Percentiles rank a stretch among this genome's conserved stretches.
phyloP scores from a whole-genome alignment of 2,797 vertebrate species.

The Typhlichthys eigenmanni region DNA sequence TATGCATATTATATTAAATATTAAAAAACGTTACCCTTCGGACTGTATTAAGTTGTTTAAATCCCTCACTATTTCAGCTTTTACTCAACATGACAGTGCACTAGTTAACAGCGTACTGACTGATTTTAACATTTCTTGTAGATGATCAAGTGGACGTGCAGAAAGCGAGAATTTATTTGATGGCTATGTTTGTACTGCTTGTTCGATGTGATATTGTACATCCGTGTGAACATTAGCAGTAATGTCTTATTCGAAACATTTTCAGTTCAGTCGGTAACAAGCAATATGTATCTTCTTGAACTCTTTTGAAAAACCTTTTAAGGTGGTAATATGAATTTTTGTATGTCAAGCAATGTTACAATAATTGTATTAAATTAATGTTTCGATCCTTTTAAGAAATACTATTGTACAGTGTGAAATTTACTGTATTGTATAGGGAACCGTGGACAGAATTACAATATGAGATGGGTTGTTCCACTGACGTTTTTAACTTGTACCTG shows the following conservation, averaged over 20 bases:
- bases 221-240: neutral
- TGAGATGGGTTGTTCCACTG: neutral
- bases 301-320: conserved; percentile 9
- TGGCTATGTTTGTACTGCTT: conserved; percentile 6
- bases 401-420: neutral
- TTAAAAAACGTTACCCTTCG: conserved; percentile 64
- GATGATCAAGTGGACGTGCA: neutral
- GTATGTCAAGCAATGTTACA: conserved; percentile 17
- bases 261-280: neutral
- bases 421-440: conserved; percentile 4
- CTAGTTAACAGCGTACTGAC: neutral
- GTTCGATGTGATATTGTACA: conserved; percentile 4
- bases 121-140: neutral
- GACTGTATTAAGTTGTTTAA: conserved; percentile 32
- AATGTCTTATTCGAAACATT: neutral
- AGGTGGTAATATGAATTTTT: conserved; percentile 9
- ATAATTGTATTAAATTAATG: conserved; percentile 17
- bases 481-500: neutral
- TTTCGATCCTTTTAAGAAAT: conserved; percentile 18
- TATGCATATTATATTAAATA: conserved; percentile 67
- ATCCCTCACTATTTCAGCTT: conserved; percentile 3
- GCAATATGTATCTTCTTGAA: conserved; percentile 14
- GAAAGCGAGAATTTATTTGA: neutral
- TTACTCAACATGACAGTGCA: neutral
- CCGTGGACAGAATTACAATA: neutral